Evolutionary conservation across 2,888 invertebrate species (phyloP), one percentile per base, ranked within the genome.

Genomic region (Caenorhabditis sp.): DNA sequence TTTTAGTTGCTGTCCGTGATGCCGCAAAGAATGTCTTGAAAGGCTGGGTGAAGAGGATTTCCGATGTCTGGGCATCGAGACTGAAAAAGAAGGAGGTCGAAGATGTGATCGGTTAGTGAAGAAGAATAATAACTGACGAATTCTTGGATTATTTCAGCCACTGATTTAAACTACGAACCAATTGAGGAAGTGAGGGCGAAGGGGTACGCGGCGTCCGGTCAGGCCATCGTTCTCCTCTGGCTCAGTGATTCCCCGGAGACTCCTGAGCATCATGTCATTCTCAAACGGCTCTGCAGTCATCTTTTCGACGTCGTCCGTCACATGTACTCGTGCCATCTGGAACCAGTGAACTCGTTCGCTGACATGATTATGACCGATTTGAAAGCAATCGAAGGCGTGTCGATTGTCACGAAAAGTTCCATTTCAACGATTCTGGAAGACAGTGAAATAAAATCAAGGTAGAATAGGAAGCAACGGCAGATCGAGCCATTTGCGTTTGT

Each of bases 321-420:
- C 1, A 52, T 75, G 56, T 75, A 68, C 35, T 11, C 50, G 24
- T 56, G 62, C 7, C 52, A 68, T 20, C 22, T n/a, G 22, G 75
- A 75, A 6, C 62, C 62, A 11, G 39, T 75, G 0, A 39, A 39
- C 39, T 9, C 41, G 1, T 75, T 75, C 22, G 56, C 62, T 8
- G 52, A 50, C 7, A 20, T 43, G 7, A 24, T 75, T 8, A 50
- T 52, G 5, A 20, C 11, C 2, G 75, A 75, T 32, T 5, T 63
- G 24, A 8, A 37, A 45, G 2, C 35, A 61, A 13, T 8, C 20
- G n/a, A 3, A 35, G 17, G 52, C 8, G 26, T 70, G n/a, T 59
- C 70, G 20, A 22, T 70, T n/a, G 45, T 70, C 2, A 59, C 52
- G 15, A 70, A 70, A 9, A 27, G 24, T 8, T 45, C 70, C 2